Evolutionary conservation across 2,888 invertebrate species (phyloP).

Genomic region (Synergus itoensis): DNA sequence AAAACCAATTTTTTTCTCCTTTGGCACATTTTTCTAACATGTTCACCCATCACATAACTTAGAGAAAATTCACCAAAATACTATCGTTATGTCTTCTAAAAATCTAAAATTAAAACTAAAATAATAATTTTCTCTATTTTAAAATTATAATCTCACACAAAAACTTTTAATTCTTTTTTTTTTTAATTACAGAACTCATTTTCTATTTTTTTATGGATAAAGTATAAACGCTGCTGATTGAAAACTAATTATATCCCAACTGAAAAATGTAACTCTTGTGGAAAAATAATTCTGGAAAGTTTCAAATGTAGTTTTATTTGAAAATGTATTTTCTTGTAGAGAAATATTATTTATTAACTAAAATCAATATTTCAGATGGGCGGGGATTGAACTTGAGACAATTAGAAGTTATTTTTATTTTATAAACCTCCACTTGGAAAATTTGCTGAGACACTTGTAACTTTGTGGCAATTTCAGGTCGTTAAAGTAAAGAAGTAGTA

Average conservation of each 20-base stretch:
- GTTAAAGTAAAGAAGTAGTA: not conserved
- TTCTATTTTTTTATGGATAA: not conserved
- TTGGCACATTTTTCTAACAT: not conserved
- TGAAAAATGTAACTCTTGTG: not conserved
- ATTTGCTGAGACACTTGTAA: not conserved
- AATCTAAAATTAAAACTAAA: not conserved
- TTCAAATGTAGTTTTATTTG: not conserved
- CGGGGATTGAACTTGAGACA: not conserved
- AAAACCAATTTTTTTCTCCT: constrained; percentile 63
- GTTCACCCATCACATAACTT: not conserved
- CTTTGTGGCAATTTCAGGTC: not conserved
- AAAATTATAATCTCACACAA: not conserved
- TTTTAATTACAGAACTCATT: not conserved
- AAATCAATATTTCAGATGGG: not conserved
- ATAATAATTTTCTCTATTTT: not conserved
- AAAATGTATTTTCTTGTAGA: not conserved
- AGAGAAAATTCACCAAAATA: not conserved
- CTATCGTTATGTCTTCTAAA: not conserved
- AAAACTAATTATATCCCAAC: not conserved
- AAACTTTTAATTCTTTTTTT: not conserved
- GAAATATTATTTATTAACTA: not conserved
- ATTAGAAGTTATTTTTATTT: not conserved
- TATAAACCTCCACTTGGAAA: not conserved
- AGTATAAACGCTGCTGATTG: not conserved
- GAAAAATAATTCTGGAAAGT: not conserved